Base-by-base conservation (phyloP, 2,113 vertebrate genomes). In the Rhynchomys soricoides region DNA sequence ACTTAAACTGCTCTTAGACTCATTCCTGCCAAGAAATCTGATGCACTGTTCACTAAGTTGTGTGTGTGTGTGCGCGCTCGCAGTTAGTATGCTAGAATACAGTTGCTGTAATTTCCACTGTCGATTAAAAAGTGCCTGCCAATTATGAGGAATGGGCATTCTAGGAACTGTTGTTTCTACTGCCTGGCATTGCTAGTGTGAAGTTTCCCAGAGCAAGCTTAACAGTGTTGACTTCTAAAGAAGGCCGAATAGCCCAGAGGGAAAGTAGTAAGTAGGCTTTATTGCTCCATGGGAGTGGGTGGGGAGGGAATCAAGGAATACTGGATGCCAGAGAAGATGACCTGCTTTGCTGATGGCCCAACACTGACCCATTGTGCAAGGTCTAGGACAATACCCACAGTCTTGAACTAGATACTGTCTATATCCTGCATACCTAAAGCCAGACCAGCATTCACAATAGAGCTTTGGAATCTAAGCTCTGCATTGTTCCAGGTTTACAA, bases 401-500 rank as follows among this genome's bases (percentile, higher is more conserved):
- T 62, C 87, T 93, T 45, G n/a, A 89, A 91, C 50, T 15, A 48
- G 90, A 64, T 7, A 45, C 68, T 3, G 2, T 92, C 50, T 45
- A 2, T 40, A 43, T 75, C 66, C 94, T 93, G 83, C 40, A 34
- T 26, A 71, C 64, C 81, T 75, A n/a, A 64, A 59, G 37, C 24
- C 26, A 68, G 12, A 71, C 34, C 64, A 50, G 45, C 71, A 71
- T 22, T n/a, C 31, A 55, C 92, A 95, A 40, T 13, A 83, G 70
- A 70, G 85, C 81, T 90, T 55, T 89, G 86, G 93, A 92, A 86
- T 73, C 89, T 57, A 55, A 93, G 87, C 59, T n/a, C 91, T 86
- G 48, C 52, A 22, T 40, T 93, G 93, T 94, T 89, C 75, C 93
- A 88, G 43, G 79, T 86, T 94, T 89, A 96, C 90, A 62, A 91